Base-by-base conservation (phyloP, 2,797 vertebrate genomes). In the Anas capensis region DNA sequence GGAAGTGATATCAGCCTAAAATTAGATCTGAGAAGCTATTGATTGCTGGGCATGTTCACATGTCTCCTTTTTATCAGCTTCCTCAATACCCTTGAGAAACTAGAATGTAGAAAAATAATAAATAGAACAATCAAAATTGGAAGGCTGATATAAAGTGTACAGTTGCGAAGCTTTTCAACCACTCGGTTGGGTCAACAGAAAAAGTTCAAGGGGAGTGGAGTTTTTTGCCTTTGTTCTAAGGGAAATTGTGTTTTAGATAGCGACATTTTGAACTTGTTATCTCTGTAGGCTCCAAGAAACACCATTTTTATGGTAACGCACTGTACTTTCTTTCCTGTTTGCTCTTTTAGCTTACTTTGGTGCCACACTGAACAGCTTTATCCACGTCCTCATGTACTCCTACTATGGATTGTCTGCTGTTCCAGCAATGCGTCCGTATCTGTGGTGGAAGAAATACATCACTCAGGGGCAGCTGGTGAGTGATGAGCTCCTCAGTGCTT, bases 361-460 rank as follows among this genome's bases (percentile, higher is more conserved):
- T 65, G 98, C 99, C 94, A 98, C 98, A 11, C 97, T 99, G 27
- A 99, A 99, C 98, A 99, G 99, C 98, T 99, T 99, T 95, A 98
- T 99, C 95, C 99, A 99, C 2, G 98, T 99, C 24, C 98, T 99
- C 94, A 99, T 99, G 99, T 99, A 99, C 96, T 99, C 99, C 8
- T 99, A 99, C 97, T 99, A 99, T 0, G 99, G 99, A 34, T 97
- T 99, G 92, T 99, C 99, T 1, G 98, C 99, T 36, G 82, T 99
- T 87, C 99, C 99, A 29, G 98, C 98, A 92, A 97, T 99, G 91
- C 98, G 99, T 54, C 99, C 99, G 0, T 99, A 99, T 97, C 99
- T 99, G 70, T 99, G 99, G 99, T 99, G 99, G 99, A 99, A 99
- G 98, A 99, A 98, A 95, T 99, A 99, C 97, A 99, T 99, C 97